A percentile compares a stretch with the other conserved stretches of the same genome.
Conservation (phyloP, 2,888 invertebrate species). For the Platycheirus albimanus region DNA sequence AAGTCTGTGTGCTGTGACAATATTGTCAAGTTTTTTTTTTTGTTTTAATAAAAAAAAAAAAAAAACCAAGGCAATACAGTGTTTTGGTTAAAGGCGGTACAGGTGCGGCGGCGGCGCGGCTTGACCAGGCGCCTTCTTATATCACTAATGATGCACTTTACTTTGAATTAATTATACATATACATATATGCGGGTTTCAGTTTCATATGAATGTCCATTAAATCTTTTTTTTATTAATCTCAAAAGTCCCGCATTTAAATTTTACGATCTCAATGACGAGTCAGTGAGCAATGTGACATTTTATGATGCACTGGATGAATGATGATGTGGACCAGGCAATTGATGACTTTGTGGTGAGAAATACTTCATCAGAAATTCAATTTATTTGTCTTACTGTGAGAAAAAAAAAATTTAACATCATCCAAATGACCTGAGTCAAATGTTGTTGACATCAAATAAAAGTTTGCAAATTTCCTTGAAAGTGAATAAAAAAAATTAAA, state of each 20-base stretch:
- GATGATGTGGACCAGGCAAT: slow-evolving; percentile 47
- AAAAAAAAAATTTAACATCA: slow-evolving; percentile 18
- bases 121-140: slow-evolving; percentile 59
- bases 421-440: slow-evolving; percentile 16
- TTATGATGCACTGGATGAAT: slow-evolving; percentile 57
- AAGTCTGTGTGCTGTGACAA: slow-evolving; percentile 36
- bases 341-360: slow-evolving; percentile 44
- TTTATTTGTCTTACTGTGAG: slow-evolving; percentile 21
- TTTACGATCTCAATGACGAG: slow-evolving; percentile 55
- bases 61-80: not conserved
- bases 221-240: slow-evolving; percentile 48
- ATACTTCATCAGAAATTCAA: slow-evolving; percentile 32
- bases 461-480: slow-evolving; percentile 1
- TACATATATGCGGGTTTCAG: slow-evolving; percentile 21
- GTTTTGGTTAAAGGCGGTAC: not conserved
- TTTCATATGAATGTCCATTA: slow-evolving; percentile 17
- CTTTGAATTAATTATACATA: slow-evolving; percentile 25
- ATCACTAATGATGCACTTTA: slow-evolving; percentile 57
- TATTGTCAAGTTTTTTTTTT: slow-evolving; percentile 16
- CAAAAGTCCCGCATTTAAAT: slow-evolving; percentile 40
- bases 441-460: slow-evolving; percentile 15
- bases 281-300: slow-evolving; percentile 70
- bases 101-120: not conserved
- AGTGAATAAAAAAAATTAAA: not conserved
- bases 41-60: too few species aligned